Conservation (phyloP, 2,888 invertebrate species). For the Drosophila prolongata region DNA sequence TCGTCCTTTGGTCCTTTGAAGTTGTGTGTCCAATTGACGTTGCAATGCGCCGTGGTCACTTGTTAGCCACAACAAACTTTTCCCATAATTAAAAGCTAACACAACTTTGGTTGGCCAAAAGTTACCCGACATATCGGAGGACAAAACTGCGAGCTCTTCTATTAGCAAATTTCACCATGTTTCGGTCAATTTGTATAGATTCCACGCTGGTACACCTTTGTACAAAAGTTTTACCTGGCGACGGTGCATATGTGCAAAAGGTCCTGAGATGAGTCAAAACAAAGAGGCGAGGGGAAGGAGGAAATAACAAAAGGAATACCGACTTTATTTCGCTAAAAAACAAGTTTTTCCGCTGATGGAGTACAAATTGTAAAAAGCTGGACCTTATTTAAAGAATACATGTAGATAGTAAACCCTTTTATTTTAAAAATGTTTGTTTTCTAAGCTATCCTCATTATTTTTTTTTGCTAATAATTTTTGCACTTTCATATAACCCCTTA, state of each 20-base stretch:
- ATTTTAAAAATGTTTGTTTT: no score
- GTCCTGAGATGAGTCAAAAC: neutral
- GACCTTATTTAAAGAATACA: no score
- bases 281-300: neutral
- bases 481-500: no score
- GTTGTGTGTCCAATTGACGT: slow-evolving; percentile 39
- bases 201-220: slow-evolving; percentile 49
- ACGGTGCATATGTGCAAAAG: slow-evolving; percentile 2
- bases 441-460: no score
- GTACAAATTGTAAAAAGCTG: no score
- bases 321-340: neutral
- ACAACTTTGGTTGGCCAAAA: slow-evolving; percentile 42
- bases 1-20: slow-evolving; percentile 16
- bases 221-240: slow-evolving; percentile 43
- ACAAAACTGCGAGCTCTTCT: slow-evolving; percentile 12
- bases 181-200: slow-evolving; percentile 49
- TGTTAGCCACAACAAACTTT: slow-evolving; percentile 50
- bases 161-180: slow-evolving; percentile 31
- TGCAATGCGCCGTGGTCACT: slow-evolving; percentile 38
- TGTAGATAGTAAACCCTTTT: no score
- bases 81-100: slow-evolving; percentile 63
- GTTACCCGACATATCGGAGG: slow-evolving; percentile 13
- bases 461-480: no score
- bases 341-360: no score
- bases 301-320: neutral